phyloP scores from a whole-genome alignment of 2,113 vertebrate genomes.

The Callionymus lyra region DNA sequence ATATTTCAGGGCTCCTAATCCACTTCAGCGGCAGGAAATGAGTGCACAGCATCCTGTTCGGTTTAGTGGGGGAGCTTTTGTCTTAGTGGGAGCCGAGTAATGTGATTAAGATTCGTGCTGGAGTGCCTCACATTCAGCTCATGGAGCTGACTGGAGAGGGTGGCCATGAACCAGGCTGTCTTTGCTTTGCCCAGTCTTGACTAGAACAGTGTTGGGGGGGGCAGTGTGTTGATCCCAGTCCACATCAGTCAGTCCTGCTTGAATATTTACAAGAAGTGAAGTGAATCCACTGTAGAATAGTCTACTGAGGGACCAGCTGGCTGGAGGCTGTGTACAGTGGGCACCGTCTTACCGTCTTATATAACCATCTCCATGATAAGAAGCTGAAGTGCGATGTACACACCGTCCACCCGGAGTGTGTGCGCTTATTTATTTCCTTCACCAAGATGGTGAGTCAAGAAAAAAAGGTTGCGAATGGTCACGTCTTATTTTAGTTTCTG shows the following conservation, averaged over 20 bases:
- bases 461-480: slow-evolving; percentile 30
- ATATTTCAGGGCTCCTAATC: slow-evolving; percentile 39
- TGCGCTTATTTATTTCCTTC: slow-evolving; percentile 3
- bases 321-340: slow-evolving; percentile 25
- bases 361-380: slow-evolving; percentile 26
- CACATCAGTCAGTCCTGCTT: slow-evolving; percentile 12
- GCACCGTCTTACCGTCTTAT: slow-evolving; percentile 33
- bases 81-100: slow-evolving; percentile 45
- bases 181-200: slow-evolving; percentile 2
- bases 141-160: slow-evolving; percentile 23
- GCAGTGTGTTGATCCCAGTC: slow-evolving; percentile 12
- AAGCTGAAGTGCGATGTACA: slow-evolving; percentile 28
- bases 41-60: slow-evolving; percentile 14
- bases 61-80: slow-evolving; percentile 15
- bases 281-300: slow-evolving; percentile 6
- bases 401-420: not conserved
- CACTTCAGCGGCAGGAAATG: slow-evolving; percentile 37
- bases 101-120: slow-evolving; percentile 42
- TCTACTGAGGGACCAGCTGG: slow-evolving; percentile 20
- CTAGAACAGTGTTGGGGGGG: slow-evolving; percentile 15
- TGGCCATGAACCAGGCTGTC: slow-evolving; percentile 29
- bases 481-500: slow-evolving; percentile 31
- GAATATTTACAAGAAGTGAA: slow-evolving; percentile 38
- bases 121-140: slow-evolving; percentile 24
- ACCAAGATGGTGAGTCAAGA: slow-evolving; percentile 33